Base-by-base conservation (phyloP, 64 coral and sea anemone species). In the Montipora efflorescens region DNA sequence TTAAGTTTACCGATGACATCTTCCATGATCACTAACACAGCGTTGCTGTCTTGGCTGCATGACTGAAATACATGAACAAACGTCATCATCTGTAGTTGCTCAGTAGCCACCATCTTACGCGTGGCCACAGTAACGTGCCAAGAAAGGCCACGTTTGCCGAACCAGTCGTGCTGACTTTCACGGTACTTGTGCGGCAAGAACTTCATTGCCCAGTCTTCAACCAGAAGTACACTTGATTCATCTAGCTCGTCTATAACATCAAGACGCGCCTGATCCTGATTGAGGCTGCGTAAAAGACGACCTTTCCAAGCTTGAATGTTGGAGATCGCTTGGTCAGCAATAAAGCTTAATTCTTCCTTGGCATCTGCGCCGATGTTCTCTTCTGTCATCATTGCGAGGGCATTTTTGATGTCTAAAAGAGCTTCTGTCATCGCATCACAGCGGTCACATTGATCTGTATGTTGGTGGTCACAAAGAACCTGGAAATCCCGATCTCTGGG, bases 181-280 rank as follows among this genome's bases (percentile, higher is more conserved):
- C 87, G 19, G 45, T 78, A 90, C 51, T 90, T 90, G 8, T 43
- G 20, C 10, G 74, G 74, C 5, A 78, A 20, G 52, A 90, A 78
- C 50, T 90, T 90, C 87, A 90, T 78, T 5, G 87, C 87, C 87
- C 87, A 79, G 87, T 90, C 87, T 79, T 47, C 8, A 10, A 90
- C 16, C 5, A 66, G 51, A 13, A 90, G n/a, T 43, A 90, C 74
- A 47, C 22, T 48, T 14, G 19, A 47, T 13, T 59, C 59, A 48
- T 78, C 11, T 23, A 90, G 72, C 22, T 14, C 55, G 10, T 79
- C 25, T 45, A 67, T 62, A 12, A 59, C 12, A n/a, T 90, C 74
- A 46, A 90, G 75, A 8, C 73, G 43, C n/a, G 73, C 74, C 57
- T 79, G 53, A 79, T 90, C 87, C 64, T 78, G 87, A 90, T 90